Evolutionary conservation across 2,888 invertebrate species (phyloP), one percentile per base, ranked within the genome.

Genomic region (Drosophila affinis): DNA sequence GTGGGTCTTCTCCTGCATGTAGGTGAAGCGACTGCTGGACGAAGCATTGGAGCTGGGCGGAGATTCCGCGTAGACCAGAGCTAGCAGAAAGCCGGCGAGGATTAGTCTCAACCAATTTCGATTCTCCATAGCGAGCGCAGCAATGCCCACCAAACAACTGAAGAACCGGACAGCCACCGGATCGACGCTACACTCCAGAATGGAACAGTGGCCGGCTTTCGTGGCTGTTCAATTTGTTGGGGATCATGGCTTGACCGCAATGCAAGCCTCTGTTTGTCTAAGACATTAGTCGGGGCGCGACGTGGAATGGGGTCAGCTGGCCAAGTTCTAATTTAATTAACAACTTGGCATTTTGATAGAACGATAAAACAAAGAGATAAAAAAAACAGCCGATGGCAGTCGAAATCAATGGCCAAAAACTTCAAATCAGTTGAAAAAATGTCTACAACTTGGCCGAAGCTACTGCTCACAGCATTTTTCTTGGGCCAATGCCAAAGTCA

Each of bases 261-360:
- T 62, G 58, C 62, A 51, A 58, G 56, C 21, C 18, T 53, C 34
- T 87, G 65, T 86, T 82, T 88, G 67, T 21, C 12, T 5, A 73
- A 76, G 27, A 54, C 70, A 72, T 82, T 79, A 77, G 67, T 59
- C 56, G 34, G 10, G 18, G 29, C n/a, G 14, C 9, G 0, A 2
- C 2, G 12, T 2, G 49, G 44, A 75, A 86, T 71, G 51, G 72
- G 81, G 75, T 76, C 77, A 76, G 65, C 68, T 69, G 53, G 45
- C 29, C 58, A 32, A 55, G 55, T 53, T 75, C 76, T 79, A 87
- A 82, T 89, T 89, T 34, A 87, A 87, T 87, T 87, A 89, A 73
- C 89, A 87, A 48, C 62, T 77, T 72, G 60, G 55, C 62, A n/a
- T 57, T 64, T 58, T 47, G 56, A 57, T 51, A 56, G 60, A 59